Percentiles rank a stretch among this genome's conserved stretches.
Conservation (phyloP, 2,113 vertebrate genomes). For the Anas platyrhynchos region DNA sequence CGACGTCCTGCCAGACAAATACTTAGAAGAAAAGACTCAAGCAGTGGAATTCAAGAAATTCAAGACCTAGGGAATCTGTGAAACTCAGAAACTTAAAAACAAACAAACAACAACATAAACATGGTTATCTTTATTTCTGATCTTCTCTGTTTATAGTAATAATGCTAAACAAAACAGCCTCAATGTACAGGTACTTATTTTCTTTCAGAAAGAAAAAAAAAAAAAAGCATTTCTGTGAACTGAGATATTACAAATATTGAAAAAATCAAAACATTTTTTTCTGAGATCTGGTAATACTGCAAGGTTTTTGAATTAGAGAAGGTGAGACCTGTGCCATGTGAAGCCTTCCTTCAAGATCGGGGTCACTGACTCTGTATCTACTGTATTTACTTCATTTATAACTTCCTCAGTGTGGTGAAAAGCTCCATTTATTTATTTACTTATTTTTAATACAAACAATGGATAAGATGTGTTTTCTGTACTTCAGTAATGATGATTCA, state of each 20-base stretch:
- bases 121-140: fast-evolving
- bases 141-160: neutral
- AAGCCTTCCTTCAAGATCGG: neutral
- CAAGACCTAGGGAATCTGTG: neutral
- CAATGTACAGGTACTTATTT: neutral
- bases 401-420: neutral
- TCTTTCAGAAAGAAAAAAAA: neutral
- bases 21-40: neutral
- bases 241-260: neutral
- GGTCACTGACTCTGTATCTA: neutral
- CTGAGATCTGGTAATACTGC: neutral
- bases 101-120: neutral
- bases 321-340: fast-evolving
- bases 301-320: neutral
- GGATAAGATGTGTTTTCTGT: neutral
- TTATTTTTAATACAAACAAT: neutral
- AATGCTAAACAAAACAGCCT: neutral
- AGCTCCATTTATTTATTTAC: neutral
- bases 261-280: neutral
- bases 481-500: conserved; percentile 39
- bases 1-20: neutral
- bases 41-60: neutral
- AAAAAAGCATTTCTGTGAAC: neutral
- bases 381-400: neutral
- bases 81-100: neutral